A percentile compares a stretch with the other conserved stretches of the same genome.
These are phyloP conservation scores for Herpailurus yagouaroundi DNA, from an alignment of 2,113 vertebrate genomes.

Conservation along the genomic window DNA sequence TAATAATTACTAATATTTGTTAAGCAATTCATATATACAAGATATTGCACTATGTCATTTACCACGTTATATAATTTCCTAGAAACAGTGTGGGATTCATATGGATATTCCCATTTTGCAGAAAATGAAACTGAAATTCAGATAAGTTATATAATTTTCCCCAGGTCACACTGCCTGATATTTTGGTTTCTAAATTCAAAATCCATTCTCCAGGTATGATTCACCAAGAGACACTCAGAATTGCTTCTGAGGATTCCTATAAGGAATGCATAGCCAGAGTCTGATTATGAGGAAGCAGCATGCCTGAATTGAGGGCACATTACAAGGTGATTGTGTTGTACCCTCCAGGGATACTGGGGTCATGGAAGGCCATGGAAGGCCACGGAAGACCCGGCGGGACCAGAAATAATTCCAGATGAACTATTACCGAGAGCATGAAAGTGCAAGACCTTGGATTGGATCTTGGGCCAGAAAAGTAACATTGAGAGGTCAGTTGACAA, in stretches of 20 bases:
- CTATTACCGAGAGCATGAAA: background rate
- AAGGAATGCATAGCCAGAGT: background rate
- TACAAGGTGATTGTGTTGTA: background rate
- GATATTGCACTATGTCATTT: background rate
- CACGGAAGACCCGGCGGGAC: background rate
- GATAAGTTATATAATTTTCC: background rate
- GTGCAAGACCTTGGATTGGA: background rate
- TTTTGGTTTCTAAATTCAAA: conserved; percentile 3
- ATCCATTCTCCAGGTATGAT: background rate
- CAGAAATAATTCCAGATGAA: background rate
- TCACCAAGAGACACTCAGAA: background rate
- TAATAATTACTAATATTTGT: background rate
- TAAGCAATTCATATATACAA: background rate
- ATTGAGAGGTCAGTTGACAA: background rate
- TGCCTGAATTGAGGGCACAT: background rate
- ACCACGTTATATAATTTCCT: background rate
- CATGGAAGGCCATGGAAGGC: background rate
- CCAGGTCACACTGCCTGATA: background rate
- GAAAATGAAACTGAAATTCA: background rate
- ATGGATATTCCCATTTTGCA: background rate
- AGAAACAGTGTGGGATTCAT: background rate
- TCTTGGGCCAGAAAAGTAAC: background rate
- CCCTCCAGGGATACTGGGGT: background rate
- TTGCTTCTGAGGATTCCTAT: background rate
- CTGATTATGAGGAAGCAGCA: background rate